Evolutionary conservation across 2,888 invertebrate species (phyloP), one percentile per base, ranked within the genome.

Genomic region (Pristionchus exspectatus): DNA sequence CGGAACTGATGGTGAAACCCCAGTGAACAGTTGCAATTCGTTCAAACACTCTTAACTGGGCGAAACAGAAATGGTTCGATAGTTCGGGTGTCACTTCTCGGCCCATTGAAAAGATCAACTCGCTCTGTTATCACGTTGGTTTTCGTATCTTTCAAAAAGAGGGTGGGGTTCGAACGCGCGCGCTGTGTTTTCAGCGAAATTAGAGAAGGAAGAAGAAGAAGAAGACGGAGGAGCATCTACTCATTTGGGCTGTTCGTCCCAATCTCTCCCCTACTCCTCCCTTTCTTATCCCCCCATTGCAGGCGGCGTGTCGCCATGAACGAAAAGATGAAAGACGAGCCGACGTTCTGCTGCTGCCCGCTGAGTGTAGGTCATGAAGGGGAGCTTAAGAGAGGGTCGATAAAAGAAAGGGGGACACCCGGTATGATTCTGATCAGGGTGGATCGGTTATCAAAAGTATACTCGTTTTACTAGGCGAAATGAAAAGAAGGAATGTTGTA

Each of bases 291-390:
- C 9, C 66, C 27, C 33, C 21, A 33, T 72, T 72, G 7, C 33
- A 72, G 72, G 72, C 33, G 5, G 12, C 12, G 14, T 14, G 21
- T 30, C 74, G 27, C 50, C 44, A 81, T 81, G 81, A 81, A 44
- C 54, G 81, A 81, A 54, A 81, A 81, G 81, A 81, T 81, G 54
- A 54, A 81, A 81, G 81, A 81, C 12, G 81, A 81, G 50, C 81
- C 81, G 81, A 81, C 81, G 14, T 81, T 81, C 50, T 81, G 81
- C 50, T 81, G 81, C 50, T 81, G 81, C 9, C 50, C 81, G n/a
- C 24, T 81, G 24, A 81, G 81, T 54, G 81, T 81, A 44, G 44
- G 74, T 77, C 38, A 38, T 27, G 59, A 21, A 59, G 18, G 38
- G 38, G 38, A 38, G 38, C 38, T 2, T 38, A 38, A 38, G 38